phyloP scores from a whole-genome alignment of 2,113 vertebrate genomes.

The Crotalus helleri region DNA sequence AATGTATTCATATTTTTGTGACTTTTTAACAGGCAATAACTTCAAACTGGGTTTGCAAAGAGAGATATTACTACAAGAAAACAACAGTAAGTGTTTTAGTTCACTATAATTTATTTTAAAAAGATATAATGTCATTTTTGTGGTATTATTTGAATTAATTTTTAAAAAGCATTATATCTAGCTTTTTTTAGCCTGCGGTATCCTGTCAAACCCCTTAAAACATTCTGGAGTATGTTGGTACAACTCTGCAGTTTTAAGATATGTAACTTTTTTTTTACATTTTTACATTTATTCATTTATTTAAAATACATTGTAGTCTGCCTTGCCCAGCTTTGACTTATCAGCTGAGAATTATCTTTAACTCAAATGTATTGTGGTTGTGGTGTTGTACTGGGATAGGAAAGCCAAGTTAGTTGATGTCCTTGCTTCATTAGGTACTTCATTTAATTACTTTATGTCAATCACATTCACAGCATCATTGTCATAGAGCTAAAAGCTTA shows the following conservation, averaged over 20 bases:
- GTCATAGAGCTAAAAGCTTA: neutral
- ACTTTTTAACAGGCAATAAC: slow-evolving; percentile 66
- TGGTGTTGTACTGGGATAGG: neutral
- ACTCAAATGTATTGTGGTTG: neutral
- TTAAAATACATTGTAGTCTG: neutral
- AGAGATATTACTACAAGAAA: slow-evolving; percentile 44
- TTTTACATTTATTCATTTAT: neutral
- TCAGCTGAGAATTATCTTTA: neutral
- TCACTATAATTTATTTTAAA: slow-evolving; percentile 14
- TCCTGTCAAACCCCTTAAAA: neutral
- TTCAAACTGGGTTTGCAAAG: slow-evolving; percentile 41
- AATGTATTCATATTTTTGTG: slow-evolving; percentile 52
- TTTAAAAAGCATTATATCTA: neutral
- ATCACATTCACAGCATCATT: neutral
- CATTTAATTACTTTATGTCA: neutral
- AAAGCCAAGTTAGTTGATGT: neutral
- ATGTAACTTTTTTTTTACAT: fast-evolving
- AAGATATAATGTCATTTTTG: slow-evolving; percentile 28
- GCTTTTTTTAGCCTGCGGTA: neutral
- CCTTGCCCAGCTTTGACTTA: neutral
- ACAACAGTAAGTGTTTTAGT: slow-evolving; percentile 66
- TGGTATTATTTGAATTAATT: slow-evolving; percentile 18
- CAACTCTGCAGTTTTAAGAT: neutral
- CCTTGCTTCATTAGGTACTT: neutral
- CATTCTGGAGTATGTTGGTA: neutral